These are phyloP conservation scores for Paralvinella palmiformis DNA, from an alignment of 1,140 invertebrate species.

Conservation along the genomic window DNA sequence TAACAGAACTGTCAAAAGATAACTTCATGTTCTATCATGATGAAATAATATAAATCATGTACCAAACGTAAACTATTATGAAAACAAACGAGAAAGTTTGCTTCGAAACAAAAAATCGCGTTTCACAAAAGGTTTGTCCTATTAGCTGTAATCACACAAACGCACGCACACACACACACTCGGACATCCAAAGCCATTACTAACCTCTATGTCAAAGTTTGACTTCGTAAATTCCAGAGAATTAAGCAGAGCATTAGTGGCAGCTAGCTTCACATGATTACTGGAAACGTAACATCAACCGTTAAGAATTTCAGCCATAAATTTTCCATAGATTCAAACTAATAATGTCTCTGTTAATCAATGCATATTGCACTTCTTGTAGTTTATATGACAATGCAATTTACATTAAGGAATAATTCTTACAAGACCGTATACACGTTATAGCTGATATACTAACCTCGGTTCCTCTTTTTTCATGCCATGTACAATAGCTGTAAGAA, in stretches of 20 bases:
- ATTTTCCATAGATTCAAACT: not conserved
- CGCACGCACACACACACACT: slow-evolving; percentile 1
- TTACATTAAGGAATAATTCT: not conserved
- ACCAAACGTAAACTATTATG: not conserved
- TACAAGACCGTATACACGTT: not conserved
- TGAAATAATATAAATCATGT: not conserved
- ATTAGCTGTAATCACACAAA: no score
- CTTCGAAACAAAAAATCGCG: no score
- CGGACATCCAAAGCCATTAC: slow-evolving; percentile 6
- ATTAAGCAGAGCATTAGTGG: slow-evolving; percentile 94
- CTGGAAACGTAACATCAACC: slow-evolving; percentile 27
- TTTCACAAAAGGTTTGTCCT: no score
- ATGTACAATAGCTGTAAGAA: slow-evolving; percentile 97
- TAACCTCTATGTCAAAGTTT: slow-evolving; percentile 93
- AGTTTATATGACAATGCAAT: not conserved
- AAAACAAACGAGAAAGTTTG: not conserved
- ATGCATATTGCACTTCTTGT: no score
- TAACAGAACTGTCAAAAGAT: not conserved
- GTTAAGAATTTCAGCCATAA: not conserved
- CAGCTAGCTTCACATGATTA: slow-evolving; percentile 66
- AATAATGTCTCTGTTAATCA: no score
- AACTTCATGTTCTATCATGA: not conserved
- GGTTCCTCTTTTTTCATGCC: slow-evolving; percentile 84
- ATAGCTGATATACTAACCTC: slow-evolving; percentile 46
- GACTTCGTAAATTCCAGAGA: slow-evolving; percentile 97